Evolutionary conservation across 2,797 vertebrate genomes (phyloP), one percentile per base, ranked within the genome.

Genomic region (Momotus momota): DNA sequence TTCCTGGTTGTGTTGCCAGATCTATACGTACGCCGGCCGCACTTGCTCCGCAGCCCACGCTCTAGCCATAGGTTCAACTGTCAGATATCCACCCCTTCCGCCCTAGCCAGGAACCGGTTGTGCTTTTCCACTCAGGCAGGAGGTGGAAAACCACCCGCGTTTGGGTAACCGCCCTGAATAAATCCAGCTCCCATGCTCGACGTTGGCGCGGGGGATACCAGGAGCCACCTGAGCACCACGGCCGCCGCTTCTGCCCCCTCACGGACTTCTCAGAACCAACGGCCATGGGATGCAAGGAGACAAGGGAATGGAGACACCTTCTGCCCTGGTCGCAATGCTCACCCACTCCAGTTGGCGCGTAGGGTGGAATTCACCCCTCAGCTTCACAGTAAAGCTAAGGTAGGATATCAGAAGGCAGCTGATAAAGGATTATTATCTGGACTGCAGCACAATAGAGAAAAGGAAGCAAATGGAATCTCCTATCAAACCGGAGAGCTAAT

Each of bases 171-270:
- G 0, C 73, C 70, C 52, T 57, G 72, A 91, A 41, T 29, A 86
- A 90, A 94, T 16, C 58, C 77, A 61, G n/a, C 45, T 89, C 81
- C 38, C 21, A 40, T n/a, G 3, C 66, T 43, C 69, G 45, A 20
- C 19, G 33, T 45, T 0, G 21, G 45, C 45, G 22, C 3, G 2
- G 52, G 0, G 2, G 41, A 40, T 25, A 29, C 8, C 5, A 2
- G 57, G 33, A 77, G 26, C 10, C 55, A 77, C 55, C 31, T 4
- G 33, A 67, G 26, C 67, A 35, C 57, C 31, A 2, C 0, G 3
- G 38, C 23, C 62, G 35, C 84, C 27, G 6, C 23, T 52, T n/a
- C 58, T 55, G 62, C 22, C 29, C 49, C 35, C 55, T 14, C 4
- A 2, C 10, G 14, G 26, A 21, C 73, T 62, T 75, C 25, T 35